Conservation (phyloP, 1,140 invertebrate species). For the Scaptomyza graminum region DNA sequence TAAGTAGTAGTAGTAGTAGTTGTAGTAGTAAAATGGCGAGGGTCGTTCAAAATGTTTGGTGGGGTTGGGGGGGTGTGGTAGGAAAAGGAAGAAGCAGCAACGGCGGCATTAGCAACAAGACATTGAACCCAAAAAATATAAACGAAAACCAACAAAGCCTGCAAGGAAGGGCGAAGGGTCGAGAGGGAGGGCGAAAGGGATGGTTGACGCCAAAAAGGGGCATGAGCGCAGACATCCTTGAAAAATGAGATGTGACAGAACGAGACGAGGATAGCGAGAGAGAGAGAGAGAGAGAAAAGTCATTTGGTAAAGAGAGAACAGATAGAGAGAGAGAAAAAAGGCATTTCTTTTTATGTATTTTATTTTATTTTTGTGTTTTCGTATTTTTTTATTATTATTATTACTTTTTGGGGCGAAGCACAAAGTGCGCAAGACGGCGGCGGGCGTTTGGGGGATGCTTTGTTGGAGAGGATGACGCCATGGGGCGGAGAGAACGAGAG, state of each 20-base stretch:
- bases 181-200: neutral
- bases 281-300: constrained; percentile 13
- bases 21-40: constrained; percentile 21
- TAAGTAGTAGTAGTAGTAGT: constrained; percentile 14
- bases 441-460: constrained; percentile 26
- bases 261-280: neutral
- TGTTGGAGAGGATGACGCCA: constrained; percentile 70
- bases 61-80: too few species aligned
- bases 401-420: constrained; percentile 61
- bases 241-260: constrained; percentile 56
- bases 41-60: constrained; percentile 32
- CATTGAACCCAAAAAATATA: constrained; percentile 48
- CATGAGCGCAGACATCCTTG: constrained; percentile 72
- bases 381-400: too few species aligned
- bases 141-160: neutral
- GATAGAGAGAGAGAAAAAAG: constrained; percentile 3
- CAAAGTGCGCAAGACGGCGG: constrained; percentile 41
- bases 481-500: constrained; percentile 8
- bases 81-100: neutral
- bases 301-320: neutral
- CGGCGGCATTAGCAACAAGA: constrained; percentile 23
- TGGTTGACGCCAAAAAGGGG: constrained; percentile 34
- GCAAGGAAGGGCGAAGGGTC: neutral
- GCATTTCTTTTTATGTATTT: neutral
- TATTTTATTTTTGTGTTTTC: constrained; percentile 12